Evolutionary conservation across 2,113 vertebrate genomes (phyloP), one percentile per base, ranked within the genome.

Genomic region (Thalassarche chlororhynchos): DNA sequence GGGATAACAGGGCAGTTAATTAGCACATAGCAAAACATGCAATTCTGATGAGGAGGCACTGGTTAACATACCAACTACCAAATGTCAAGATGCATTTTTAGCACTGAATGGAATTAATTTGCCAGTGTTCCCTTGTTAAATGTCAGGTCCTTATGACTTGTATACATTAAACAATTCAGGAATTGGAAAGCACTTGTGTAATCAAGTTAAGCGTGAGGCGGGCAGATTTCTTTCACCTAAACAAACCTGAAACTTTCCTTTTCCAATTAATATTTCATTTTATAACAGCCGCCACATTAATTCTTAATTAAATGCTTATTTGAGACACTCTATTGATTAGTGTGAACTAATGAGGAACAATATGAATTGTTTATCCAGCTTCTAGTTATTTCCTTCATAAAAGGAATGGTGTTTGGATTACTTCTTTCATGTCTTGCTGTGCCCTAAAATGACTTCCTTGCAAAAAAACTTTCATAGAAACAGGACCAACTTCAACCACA

Each of bases 251-350:
- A 95, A 94, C 69, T 96, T 96, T 84, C 75, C 62, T 95, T 93
- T 95, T 92, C 78, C 89, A 93, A 97, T 97, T 97, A 97, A 95
- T 97, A 97, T 84, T 96, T 97, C 93, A 95, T 93, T 94, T 95
- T 95, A 58, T 77, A 96, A 90, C 91, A 93, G 84, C 92, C 61
- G 0, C 85, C 89, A 90, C 90, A 91, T 98, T 98, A 97, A 94
- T 96, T 98, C 93, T 95, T 96, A 97, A 98, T 98, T 98, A 97
- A 97, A 96, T 90, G 84, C 97, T 94, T 96, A 94, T 95, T 93
- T 89, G 92, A 97, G 92, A 90, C 92, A 93, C 82, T 96, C 76
- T 95, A 70, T 64, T 96, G 92, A 97, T 96, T 95, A 96, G 92
- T 94, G 85, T 78, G 84, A 97, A 87, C 95, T 95, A 95, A 95